Percentiles rank a stretch among this genome's conserved stretches.
Evolutionary conservation across 2,888 invertebrate genomes (phyloP).

Genomic region (Platycheirus albimanus): DNA sequence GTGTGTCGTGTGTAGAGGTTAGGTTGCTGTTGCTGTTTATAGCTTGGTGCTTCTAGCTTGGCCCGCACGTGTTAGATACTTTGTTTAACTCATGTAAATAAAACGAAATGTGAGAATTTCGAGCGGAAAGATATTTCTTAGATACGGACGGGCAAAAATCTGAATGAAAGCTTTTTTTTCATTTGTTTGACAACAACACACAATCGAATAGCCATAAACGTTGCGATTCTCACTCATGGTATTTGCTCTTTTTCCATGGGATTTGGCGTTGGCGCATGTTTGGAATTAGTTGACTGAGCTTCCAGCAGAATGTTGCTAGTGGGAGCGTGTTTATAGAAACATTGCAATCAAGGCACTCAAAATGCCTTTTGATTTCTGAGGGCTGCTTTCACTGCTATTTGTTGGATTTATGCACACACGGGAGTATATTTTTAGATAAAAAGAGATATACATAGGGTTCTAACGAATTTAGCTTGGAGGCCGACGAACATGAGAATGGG

Average conservation of each 20-base stretch:
- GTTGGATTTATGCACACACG: no score
- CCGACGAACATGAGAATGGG: no score
- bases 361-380: constrained; percentile 18
- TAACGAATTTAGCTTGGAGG: no score
- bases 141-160: background rate
- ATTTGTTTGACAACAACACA: background rate
- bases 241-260: background rate
- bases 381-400: constrained; percentile 7
- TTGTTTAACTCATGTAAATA: constrained; percentile 28
- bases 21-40: constrained; percentile 33
- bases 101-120: constrained; percentile 30
- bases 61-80: constrained; percentile 68
- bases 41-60: constrained; percentile 30
- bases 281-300: background rate
- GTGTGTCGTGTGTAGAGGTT: background rate
- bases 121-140: constrained; percentile 3
- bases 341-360: background rate
- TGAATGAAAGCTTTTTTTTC: constrained; percentile 19
- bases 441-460: no score
- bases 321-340: background rate
- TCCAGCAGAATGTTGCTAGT: constrained; percentile 13
- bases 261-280: constrained; percentile 18
- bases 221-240: background rate
- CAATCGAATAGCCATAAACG: no score
- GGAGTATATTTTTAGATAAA: no score